Evolutionary conservation across 2,113 vertebrate species (phyloP).

Genomic region (Ceratotherium simum): DNA sequence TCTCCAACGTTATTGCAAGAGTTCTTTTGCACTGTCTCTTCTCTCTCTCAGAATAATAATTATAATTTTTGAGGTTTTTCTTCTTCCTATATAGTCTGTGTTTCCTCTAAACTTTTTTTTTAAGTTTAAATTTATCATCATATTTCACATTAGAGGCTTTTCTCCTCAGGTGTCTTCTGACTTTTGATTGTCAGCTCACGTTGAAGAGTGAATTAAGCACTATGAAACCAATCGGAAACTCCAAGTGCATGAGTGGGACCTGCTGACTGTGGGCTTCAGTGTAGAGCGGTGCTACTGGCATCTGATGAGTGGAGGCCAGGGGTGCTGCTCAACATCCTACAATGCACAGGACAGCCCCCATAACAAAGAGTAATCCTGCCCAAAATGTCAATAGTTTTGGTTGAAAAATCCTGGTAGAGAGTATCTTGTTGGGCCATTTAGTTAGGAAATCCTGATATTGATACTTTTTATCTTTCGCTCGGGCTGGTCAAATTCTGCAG

Average conservation of each 20-base stretch:
- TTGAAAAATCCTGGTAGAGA: conserved; percentile 3
- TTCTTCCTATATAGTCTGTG: not conserved
- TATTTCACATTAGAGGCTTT: not conserved
- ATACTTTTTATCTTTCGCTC: not conserved
- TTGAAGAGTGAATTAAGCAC: not conserved
- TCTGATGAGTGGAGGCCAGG: not conserved
- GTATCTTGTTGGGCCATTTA: not conserved
- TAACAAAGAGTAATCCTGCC: not conserved
- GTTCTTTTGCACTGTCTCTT: not conserved
- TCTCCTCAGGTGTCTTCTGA: not conserved
- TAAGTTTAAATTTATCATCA: not conserved
- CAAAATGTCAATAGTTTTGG: not conserved
- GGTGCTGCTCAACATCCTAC: too few species aligned
- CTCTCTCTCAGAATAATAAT: not conserved
- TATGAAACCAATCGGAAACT: not conserved
- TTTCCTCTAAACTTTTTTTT: not conserved
- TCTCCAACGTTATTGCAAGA: not conserved
- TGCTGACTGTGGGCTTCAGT: not conserved
- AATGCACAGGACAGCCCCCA: not conserved
- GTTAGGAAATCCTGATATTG: not conserved
- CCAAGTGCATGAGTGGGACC: not conserved
- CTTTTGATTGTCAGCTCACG: not conserved
- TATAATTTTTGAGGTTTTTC: not conserved
- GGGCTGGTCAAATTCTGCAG: not conserved
- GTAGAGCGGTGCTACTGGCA: too few species aligned